Conservation (phyloP, 2,888 invertebrate genomes). For the Baccha elongata region DNA sequence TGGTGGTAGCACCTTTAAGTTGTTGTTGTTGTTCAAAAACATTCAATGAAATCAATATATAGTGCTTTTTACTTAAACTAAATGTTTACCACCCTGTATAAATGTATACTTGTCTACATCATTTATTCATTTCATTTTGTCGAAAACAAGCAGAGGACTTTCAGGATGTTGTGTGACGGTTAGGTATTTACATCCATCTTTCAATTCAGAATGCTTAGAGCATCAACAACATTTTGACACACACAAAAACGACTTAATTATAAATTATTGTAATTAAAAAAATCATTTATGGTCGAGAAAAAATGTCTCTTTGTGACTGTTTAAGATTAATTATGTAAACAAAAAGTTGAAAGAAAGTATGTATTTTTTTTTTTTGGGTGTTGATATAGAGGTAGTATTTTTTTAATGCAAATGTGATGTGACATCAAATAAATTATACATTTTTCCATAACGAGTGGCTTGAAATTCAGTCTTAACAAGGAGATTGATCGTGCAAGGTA, state of each 20-base stretch:
- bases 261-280: constrained; percentile 61
- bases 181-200: constrained; percentile 21
- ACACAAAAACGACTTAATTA: constrained; percentile 43
- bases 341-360: not conserved
- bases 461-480: constrained; percentile 1
- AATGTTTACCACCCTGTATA: too few relatives aligned
- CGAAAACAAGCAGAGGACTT: too few relatives aligned
- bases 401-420: constrained; percentile 33
- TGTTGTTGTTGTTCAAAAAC: too few relatives aligned
- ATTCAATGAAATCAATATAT: too few relatives aligned
- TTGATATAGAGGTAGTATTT: constrained; percentile 3
- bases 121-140: too few relatives aligned
- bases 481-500: constrained; percentile 8
- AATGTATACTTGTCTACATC: too few relatives aligned
- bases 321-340: constrained; percentile 33
- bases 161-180: too few relatives aligned
- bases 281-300: constrained; percentile 31
- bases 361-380: constrained; percentile 14
- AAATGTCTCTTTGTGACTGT: constrained; percentile 36
- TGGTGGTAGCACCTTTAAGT: too few relatives aligned
- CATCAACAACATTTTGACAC: constrained; percentile 28
- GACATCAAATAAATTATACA: constrained; percentile 42
- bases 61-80: too few relatives aligned
- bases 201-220: not conserved
- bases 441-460: constrained; percentile 24